Evolutionary conservation across 2,888 invertebrate genomes (phyloP).

Genomic region (Troglohyphantes excavatus): DNA sequence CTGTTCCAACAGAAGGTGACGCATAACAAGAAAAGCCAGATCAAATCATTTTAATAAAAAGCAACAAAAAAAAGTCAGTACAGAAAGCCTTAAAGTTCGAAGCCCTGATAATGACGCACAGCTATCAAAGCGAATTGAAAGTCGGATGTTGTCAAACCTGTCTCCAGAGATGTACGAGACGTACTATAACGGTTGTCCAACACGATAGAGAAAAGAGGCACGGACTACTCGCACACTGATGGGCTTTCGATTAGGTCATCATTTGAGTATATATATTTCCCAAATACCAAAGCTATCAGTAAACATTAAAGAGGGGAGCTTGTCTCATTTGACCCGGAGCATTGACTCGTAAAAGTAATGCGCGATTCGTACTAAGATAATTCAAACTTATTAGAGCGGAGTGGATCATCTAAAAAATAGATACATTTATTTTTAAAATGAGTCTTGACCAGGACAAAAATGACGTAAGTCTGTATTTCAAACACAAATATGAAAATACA

Average conservation of each 20-base stretch:
- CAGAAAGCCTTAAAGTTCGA: slow-evolving; percentile 18
- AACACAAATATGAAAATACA: no score
- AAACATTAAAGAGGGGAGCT: slow-evolving; percentile 38
- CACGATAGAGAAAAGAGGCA: slow-evolving; percentile 24
- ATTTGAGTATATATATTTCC: slow-evolving; percentile 17
- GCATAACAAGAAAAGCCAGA: slow-evolving; percentile 9
- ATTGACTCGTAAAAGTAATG: slow-evolving; percentile 39
- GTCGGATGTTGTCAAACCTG: slow-evolving; percentile 66
- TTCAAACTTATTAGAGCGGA: no score
- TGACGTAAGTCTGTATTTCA: no score
- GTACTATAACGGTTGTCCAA: slow-evolving; percentile 54
- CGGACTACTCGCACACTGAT: slow-evolving; percentile 26
- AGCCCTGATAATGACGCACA: slow-evolving; percentile 52
- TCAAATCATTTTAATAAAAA: slow-evolving; percentile 14
- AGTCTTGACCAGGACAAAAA: no score
- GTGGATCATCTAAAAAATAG: no score
- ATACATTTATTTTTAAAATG: no score
- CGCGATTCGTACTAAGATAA: slow-evolving; percentile 26
- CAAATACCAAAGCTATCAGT: slow-evolving; percentile 38
- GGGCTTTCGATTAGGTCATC: slow-evolving; percentile 60
- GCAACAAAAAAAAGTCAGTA: neutral
- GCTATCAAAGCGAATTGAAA: slow-evolving; percentile 47
- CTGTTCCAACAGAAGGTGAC: neutral
- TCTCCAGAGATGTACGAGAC: slow-evolving; percentile 53
- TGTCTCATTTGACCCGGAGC: slow-evolving; percentile 27